phyloP scores from a whole-genome alignment of 2,113 vertebrate species.

The Oncorhynchus mykiss region DNA sequence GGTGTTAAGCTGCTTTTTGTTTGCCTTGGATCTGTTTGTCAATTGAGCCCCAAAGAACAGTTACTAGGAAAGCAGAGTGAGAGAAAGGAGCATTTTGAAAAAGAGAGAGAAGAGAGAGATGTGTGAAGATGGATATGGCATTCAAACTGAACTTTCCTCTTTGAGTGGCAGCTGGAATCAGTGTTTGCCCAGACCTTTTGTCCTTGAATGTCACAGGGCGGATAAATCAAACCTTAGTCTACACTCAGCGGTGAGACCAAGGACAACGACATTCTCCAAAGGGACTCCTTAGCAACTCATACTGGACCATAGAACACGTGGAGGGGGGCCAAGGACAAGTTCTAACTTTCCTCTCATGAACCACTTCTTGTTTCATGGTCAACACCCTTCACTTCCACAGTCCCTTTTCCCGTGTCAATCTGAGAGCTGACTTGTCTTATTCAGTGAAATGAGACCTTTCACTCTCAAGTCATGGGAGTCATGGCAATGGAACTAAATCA shows the following conservation, averaged over 20 bases:
- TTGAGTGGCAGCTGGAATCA: slow-evolving; percentile 25
- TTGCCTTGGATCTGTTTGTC: too few relatives aligned
- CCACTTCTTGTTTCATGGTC: slow-evolving; percentile 3
- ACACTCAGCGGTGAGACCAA: slow-evolving; percentile 16
- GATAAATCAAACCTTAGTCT: slow-evolving; percentile 48
- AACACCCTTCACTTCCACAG: not conserved
- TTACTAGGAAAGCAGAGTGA: not conserved
- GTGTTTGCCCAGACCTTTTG: slow-evolving; percentile 48
- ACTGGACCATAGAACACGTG: too few relatives aligned
- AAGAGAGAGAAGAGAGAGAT: not conserved
- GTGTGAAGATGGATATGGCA: not conserved
- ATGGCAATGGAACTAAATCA: too few relatives aligned
- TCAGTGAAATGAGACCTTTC: too few relatives aligned
- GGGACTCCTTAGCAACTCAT: slow-evolving; percentile 59
- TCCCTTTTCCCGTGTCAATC: not conserved
- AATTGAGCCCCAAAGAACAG: too few relatives aligned
- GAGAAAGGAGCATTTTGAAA: not conserved
- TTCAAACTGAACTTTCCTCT: slow-evolving; percentile 33
- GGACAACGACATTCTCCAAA: slow-evolving; percentile 45
- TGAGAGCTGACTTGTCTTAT: not conserved
- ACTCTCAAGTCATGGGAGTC: too few relatives aligned
- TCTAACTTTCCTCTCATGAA: too few relatives aligned
- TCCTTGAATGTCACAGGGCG: slow-evolving; percentile 52
- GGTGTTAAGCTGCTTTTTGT: not conserved
- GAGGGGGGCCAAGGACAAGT: not conserved